Evolutionary conservation across 2,113 vertebrate species (phyloP), one percentile per base, ranked within the genome.

Genomic region (Canis aureus): DNA sequence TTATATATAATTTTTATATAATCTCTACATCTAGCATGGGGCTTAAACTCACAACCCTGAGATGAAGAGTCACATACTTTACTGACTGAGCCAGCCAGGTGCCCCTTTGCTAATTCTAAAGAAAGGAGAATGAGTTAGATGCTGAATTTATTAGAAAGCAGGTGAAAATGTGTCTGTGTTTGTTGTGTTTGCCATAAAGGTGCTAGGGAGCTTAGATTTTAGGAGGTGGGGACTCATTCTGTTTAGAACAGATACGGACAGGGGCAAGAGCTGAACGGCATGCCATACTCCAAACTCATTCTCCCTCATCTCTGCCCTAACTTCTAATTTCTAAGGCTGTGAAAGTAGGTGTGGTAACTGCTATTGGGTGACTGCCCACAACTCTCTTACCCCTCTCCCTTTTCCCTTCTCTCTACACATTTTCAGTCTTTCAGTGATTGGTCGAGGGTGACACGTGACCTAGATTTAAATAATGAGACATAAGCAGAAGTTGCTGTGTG

Each of bases 391-490:
- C 11, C 8, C 8, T 20, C 19, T 74, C 35, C 11, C 25, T 79
- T 81, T 38, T 51, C 38, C 13, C 17, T 86, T 88, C 23, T 86
- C 51, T 90, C 38, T 95, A 74, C 15, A 51, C 22, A 57, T 16
- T 84, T 73, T 88, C 16, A 83, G 81, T 35, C 29, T 93, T 89
- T 93, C 51, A 81, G 57, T 80, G 57, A 87, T 67, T 81, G 73
- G 32, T 82, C 10, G 76, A 38, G 73, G 51, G 29, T 86, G 73
- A 87, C 81, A 67, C 29, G 6, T 93, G 62, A 91, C 9, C 23
- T 83, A 43, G 23, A 73, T 91, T 97, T 95, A 81, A 82, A 93
- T 96, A 69, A 81, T 64, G 51, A 86, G 69, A 80, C 55, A 92
- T 71, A 53, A 82, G 74, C 27, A 43, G 76, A 96, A 95, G 76